phyloP scores from a whole-genome alignment of 2,113 vertebrate genomes.

The Ptilonorhynchus violaceus region DNA sequence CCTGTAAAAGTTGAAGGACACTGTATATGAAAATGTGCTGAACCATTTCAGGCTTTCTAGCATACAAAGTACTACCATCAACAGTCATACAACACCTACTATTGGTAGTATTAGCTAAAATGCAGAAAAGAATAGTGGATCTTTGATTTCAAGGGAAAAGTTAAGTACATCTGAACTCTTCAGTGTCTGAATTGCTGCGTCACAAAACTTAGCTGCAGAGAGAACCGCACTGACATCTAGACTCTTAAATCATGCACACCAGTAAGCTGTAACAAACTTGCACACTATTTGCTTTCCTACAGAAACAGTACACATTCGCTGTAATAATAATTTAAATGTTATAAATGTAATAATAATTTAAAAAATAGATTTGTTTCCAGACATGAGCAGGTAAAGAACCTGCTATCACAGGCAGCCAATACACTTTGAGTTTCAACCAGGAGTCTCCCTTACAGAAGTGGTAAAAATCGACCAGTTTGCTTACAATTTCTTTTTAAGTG shows the following conservation, averaged over 20 bases:
- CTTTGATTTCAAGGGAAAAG: not conserved
- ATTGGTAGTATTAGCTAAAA: not conserved
- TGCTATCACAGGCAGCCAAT: not conserved
- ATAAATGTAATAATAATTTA: not conserved
- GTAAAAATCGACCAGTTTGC: not conserved
- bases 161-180: not conserved
- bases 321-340: not conserved
- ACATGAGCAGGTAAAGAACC: not conserved
- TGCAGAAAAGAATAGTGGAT: not conserved
- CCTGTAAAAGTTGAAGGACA: not conserved
- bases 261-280: not conserved
- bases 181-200: not conserved
- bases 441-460: not conserved
- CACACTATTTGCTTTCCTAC: not conserved
- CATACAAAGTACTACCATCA: not conserved
- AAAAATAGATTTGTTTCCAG: not conserved
- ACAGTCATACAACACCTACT: not conserved
- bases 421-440: not conserved
- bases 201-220: not conserved
- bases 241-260: not conserved
- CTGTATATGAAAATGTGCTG: not conserved
- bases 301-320: not conserved
- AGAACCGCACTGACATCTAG: not conserved
- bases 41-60: not conserved
- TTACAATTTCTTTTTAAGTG: not conserved